These are phyloP conservation scores for Geotrupes spiniger DNA, from an alignment of 2,888 invertebrate genomes.

Conservation along the genomic window DNA sequence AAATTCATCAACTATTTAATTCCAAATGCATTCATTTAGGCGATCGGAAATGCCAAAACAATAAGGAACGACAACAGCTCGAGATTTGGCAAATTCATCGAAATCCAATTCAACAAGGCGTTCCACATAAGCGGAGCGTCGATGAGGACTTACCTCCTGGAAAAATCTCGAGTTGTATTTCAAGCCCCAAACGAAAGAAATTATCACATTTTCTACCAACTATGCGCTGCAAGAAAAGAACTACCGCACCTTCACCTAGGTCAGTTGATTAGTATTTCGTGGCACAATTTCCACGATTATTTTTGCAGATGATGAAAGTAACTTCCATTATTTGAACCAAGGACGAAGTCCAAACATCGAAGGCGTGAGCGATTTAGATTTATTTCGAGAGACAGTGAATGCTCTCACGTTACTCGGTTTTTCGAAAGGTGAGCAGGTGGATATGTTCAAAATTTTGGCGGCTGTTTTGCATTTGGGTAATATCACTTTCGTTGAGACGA, in stretches of 20 bases:
- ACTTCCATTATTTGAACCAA: constrained; percentile 78
- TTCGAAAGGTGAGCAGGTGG: constrained; percentile 67
- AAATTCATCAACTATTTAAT: no score
- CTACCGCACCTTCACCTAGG: constrained; percentile 71
- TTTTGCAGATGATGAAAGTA: constrained; percentile 68
- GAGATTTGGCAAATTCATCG: constrained; percentile 94
- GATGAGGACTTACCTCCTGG: constrained; percentile 95
- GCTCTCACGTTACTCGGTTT: constrained; percentile 82
- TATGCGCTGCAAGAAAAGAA: constrained; percentile 77
- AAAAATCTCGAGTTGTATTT: constrained; percentile 96
- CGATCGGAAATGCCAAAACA: constrained; percentile 98
- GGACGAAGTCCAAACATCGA: constrained; percentile 81
- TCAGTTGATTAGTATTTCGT: constrained; percentile 43
- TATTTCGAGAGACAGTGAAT: constrained; percentile 74
- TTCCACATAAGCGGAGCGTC: constrained; percentile 90
- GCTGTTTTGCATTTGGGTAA: constrained; percentile 93
- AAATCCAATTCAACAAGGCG: constrained; percentile 83
- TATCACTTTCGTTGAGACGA: constrained; percentile 55
- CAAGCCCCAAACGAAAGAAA: constrained; percentile 92
- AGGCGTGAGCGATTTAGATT: constrained; percentile 79
- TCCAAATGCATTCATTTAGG: constrained; percentile 60
- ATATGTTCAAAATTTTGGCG: constrained; percentile 83
- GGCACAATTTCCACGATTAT: not conserved
- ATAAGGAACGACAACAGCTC: constrained; percentile 98
- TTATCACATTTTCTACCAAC: constrained; percentile 97